Evolutionary conservation across 2,888 invertebrate species (phyloP).

Genomic region (Limnephilus marmoratus): DNA sequence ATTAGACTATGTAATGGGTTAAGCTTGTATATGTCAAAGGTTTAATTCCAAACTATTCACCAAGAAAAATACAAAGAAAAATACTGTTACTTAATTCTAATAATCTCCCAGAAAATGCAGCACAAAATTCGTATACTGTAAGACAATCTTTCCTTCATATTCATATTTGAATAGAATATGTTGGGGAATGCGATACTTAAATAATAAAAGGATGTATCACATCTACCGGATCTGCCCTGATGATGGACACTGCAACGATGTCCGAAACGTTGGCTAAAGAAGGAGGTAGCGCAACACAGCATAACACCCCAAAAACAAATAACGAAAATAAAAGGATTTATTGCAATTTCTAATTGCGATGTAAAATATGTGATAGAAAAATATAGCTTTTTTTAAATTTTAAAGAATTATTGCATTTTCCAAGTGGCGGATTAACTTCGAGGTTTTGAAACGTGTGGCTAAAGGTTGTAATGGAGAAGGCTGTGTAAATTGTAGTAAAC

Average conservation of each 20-base stretch:
- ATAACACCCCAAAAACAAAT: no score
- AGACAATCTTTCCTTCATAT: neutral
- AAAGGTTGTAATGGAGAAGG: neutral
- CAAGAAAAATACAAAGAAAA: neutral
- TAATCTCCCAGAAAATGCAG: neutral
- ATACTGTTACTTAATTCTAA: neutral
- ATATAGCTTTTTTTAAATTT: neutral
- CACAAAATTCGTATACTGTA: neutral
- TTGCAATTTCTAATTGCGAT: neutral
- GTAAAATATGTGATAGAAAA: neutral
- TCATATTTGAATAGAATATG: neutral
- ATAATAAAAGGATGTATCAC: no score
- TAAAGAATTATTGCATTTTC: neutral
- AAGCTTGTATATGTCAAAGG: neutral
- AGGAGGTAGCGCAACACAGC: no score
- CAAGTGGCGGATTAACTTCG: neutral
- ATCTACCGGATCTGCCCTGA: no score
- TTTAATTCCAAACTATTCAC: constrained; percentile 2
- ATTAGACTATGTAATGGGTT: neutral
- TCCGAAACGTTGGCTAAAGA: no score
- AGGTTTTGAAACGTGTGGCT: neutral
- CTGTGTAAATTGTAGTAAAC: neutral
- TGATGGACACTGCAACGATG: no score
- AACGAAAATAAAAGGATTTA: neutral
- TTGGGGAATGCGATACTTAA: neutral